A percentile compares a stretch with the other conserved stretches of the same genome.
Conservation (phyloP, 1,140 invertebrate species). For the Euborellia annulipes region DNA sequence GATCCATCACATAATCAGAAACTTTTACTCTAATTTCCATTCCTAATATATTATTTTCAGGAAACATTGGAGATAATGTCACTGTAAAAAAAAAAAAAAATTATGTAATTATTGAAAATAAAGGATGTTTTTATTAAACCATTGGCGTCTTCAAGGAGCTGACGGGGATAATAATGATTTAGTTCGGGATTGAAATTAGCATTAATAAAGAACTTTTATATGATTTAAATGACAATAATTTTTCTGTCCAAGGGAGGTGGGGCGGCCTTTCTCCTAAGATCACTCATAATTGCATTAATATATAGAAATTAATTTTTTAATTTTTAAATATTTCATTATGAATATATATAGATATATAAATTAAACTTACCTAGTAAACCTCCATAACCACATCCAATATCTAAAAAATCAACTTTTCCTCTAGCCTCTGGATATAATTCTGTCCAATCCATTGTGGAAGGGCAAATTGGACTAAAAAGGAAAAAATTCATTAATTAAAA, state of each 20-base stretch:
- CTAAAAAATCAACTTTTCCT: slow-evolving; percentile 71
- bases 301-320: no score
- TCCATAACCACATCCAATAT: slow-evolving; percentile 98
- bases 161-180: no score
- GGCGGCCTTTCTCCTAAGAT: no score
- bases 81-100: slow-evolving; percentile 43
- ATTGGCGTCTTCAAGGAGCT: no score
- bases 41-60: slow-evolving; percentile 77
- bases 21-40: slow-evolving; percentile 98
- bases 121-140: no score
- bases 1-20: slow-evolving; percentile 93
- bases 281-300: no score
- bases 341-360: slow-evolving; percentile 31
- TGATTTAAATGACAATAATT: no score
- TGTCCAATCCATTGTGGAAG: slow-evolving; percentile 59
- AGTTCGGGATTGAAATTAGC: no score
- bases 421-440: slow-evolving; percentile 50
- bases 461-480: slow-evolving; percentile 46
- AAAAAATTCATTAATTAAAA: slow-evolving; percentile 11
- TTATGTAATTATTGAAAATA: no score
- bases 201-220: no score
- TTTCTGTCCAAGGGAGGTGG: no score
- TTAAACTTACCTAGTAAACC: slow-evolving; percentile 62
- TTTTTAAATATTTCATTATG: no score
- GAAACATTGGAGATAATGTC: slow-evolving; percentile 78